phyloP scores from a whole-genome alignment of 2,888 invertebrate genomes.

The Drosophila paramelanica region DNA sequence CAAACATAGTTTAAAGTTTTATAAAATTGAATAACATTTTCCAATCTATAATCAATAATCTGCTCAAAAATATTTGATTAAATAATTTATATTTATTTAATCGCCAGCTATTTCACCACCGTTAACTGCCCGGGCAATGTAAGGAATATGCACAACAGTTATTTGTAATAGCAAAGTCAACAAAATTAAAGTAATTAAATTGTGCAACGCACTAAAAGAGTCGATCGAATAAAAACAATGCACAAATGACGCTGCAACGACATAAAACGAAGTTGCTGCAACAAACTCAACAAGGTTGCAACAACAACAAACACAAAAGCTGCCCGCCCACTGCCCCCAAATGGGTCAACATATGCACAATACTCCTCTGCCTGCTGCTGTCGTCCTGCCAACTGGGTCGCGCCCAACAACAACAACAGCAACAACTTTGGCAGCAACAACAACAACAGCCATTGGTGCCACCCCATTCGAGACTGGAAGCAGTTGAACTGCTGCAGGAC shows the following conservation, averaged over 20 bases:
- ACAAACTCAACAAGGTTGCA: slow-evolving; percentile 40
- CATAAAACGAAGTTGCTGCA: slow-evolving; percentile 56
- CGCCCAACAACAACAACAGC: slow-evolving; percentile 51
- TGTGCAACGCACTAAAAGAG: slow-evolving; percentile 38
- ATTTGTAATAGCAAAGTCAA: slow-evolving; percentile 15
- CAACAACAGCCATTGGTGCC: slow-evolving; percentile 17
- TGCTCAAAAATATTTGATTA: not conserved
- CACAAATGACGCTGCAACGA: slow-evolving; percentile 79
- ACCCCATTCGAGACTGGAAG: slow-evolving; percentile 43
- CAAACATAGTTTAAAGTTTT: no score
- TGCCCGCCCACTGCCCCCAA: slow-evolving; percentile 37
- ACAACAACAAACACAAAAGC: slow-evolving; percentile 24
- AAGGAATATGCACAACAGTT: slow-evolving; percentile 23
- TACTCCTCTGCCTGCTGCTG: slow-evolving; percentile 45
- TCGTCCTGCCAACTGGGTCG: slow-evolving; percentile 74
- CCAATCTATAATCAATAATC: no score
- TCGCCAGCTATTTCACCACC: slow-evolving; percentile 33
- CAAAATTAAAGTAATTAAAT: slow-evolving; percentile 19
- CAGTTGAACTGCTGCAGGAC: slow-evolving; percentile 67
- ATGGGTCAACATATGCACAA: slow-evolving; percentile 64
- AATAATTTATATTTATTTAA: not conserved
- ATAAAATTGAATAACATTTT: not conserved
- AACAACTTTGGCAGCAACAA: not conserved
- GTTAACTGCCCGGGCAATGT: slow-evolving; percentile 54
- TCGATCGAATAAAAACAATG: slow-evolving; percentile 65